Evolutionary conservation across 2,113 vertebrate species (phyloP).

Genomic region (Prinia subflava): DNA sequence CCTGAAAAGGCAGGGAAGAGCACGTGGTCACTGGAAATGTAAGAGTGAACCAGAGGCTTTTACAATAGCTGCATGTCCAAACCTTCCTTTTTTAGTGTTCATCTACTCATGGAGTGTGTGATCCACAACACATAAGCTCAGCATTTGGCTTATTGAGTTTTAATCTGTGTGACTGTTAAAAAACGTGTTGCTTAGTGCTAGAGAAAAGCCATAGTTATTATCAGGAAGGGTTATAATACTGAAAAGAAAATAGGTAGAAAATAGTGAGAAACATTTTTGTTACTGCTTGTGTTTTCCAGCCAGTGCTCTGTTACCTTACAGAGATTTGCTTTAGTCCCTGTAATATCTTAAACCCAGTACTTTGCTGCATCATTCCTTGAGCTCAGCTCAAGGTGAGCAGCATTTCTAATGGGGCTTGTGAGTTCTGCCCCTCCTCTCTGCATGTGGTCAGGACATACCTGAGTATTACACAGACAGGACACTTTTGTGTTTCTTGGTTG

Average conservation of each 20-base stretch:
- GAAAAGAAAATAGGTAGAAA: background rate
- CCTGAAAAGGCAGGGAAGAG: background rate
- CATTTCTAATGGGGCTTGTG: fast-evolving
- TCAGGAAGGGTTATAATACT: background rate
- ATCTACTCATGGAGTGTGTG: background rate
- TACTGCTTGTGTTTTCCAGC: background rate
- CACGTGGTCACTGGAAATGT: background rate
- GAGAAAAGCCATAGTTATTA: background rate
- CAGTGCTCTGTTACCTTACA: background rate
- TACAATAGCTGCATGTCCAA: background rate
- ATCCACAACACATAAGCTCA: background rate
- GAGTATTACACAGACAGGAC: background rate
- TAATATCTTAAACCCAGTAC: background rate
- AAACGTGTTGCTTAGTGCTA: background rate
- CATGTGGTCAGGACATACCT: background rate
- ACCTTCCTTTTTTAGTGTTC: background rate
- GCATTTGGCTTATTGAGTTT: background rate
- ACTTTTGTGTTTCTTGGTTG: background rate
- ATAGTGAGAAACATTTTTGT: background rate
- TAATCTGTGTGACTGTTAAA: background rate
- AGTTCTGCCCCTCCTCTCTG: background rate
- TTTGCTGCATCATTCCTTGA: fast-evolving
- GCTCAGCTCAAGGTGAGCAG: background rate
- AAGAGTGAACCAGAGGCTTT: background rate
- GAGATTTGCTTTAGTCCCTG: background rate